These are phyloP conservation scores for Drosophila buzzatii DNA, from an alignment of 2,888 invertebrate genomes.

Conservation along the genomic window DNA sequence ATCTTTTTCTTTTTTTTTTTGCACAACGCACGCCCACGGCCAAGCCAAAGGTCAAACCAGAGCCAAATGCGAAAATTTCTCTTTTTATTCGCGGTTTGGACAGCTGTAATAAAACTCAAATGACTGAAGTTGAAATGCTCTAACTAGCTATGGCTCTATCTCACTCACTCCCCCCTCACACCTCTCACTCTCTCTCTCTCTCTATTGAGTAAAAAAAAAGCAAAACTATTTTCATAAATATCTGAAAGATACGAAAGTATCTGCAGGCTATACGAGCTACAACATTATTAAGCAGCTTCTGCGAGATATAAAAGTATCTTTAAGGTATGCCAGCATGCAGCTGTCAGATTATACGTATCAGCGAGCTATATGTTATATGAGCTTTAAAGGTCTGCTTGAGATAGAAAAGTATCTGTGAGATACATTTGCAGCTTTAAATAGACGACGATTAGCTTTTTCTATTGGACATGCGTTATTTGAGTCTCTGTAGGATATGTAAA, in stretches of 20 bases:
- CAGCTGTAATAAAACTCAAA: constrained; percentile 22
- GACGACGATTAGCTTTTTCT: too few relatives aligned
- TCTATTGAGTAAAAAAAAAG: background rate
- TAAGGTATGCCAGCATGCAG: background rate
- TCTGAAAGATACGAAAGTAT: background rate
- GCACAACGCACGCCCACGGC: constrained; percentile 73
- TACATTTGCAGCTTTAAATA: background rate
- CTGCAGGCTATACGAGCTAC: background rate
- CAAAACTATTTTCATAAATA: constrained; percentile 1
- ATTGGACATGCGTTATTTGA: background rate
- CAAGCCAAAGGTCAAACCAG: constrained; percentile 70
- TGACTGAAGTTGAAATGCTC: constrained; percentile 22
- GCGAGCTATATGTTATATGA: too few relatives aligned
- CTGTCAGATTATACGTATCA: background rate
- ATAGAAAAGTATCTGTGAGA: background rate
- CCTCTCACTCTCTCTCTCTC: background rate
- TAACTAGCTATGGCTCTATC: background rate
- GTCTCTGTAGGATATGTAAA: background rate
- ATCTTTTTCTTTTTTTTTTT: constrained; percentile 32
- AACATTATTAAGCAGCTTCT: background rate
- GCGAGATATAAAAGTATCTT: background rate
- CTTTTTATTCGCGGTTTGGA: constrained; percentile 37
- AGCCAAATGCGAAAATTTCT: constrained; percentile 49
- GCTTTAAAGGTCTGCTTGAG: background rate
- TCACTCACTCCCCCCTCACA: background rate